A percentile compares a stretch with the other conserved stretches of the same genome.
Evolutionary conservation across 2,113 vertebrate species (phyloP).

Genomic region (Notothenia coriiceps): DNA sequence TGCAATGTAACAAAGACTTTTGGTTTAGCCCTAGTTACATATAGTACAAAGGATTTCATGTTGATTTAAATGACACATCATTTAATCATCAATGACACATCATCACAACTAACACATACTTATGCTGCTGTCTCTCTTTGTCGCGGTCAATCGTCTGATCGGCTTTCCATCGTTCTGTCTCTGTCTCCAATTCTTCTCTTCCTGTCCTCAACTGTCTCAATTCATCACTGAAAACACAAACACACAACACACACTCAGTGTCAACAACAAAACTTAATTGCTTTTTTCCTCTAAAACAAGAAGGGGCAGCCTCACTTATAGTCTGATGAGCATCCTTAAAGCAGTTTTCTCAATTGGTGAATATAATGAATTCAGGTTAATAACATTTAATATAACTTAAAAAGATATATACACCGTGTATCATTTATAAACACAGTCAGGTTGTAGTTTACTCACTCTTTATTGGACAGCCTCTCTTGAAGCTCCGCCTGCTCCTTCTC

Average conservation of each 20-base stretch:
- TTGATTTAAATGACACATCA: background rate
- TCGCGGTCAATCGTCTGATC: slow-evolving; percentile 55
- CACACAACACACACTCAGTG: background rate
- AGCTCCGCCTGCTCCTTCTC: slow-evolving; percentile 81
- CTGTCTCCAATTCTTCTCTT: slow-evolving; percentile 78
- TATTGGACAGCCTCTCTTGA: slow-evolving; percentile 79
- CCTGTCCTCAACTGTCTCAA: slow-evolving; percentile 79
- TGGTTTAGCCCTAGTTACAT: no score
- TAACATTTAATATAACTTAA: background rate
- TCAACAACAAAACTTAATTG: background rate
- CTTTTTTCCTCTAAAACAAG: background rate
- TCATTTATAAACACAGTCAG: background rate
- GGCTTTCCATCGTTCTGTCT: slow-evolving; percentile 74
- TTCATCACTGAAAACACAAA: slow-evolving; percentile 79
- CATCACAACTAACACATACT: slow-evolving; percentile 46
- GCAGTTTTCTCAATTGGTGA: background rate
- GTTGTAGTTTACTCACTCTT: slow-evolving; percentile 83
- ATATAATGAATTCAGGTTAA: background rate
- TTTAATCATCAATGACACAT: background rate
- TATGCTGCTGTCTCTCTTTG: slow-evolving; percentile 50
- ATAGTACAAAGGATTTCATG: background rate
- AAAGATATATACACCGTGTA: background rate
- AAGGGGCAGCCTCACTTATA: background rate
- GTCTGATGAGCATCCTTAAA: background rate
- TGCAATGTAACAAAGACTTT: no score